Evolutionary conservation across 2,888 invertebrate species (phyloP).

Genomic region (Tryphoninae sp.): DNA sequence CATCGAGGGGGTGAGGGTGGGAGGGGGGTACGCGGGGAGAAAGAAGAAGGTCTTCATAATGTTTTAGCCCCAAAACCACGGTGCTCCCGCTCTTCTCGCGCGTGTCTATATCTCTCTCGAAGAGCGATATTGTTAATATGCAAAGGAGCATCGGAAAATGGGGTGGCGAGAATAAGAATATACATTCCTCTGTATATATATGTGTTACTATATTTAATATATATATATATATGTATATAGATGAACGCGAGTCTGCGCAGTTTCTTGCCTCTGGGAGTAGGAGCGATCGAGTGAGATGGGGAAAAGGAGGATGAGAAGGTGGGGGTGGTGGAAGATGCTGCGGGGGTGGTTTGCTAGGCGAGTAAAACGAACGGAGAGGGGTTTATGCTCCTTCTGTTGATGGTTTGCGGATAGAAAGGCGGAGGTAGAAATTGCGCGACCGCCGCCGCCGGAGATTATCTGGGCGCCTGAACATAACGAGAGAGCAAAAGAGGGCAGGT

Average conservation of each 20-base stretch:
- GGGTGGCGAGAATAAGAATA: conserved; percentile 78
- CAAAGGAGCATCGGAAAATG: conserved; percentile 80
- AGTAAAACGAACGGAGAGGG: conserved; percentile 45
- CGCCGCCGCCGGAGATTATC: conserved; percentile 73
- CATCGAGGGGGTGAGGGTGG: conserved; percentile 15
- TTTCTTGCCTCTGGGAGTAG: conserved; percentile 19
- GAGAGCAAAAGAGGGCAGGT: conserved; percentile 17
- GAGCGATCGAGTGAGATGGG: conserved; percentile 24
- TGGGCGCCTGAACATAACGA: conserved; percentile 72
- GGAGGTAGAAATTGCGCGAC: conserved; percentile 68
- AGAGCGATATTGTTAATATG: conserved; percentile 81
- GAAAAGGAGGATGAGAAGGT: conserved; percentile 42
- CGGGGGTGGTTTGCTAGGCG: not conserved
- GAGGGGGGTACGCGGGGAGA: conserved; percentile 53
- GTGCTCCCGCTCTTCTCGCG: conserved; percentile 65
- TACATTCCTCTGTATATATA: conserved; percentile 26
- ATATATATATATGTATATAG: not conserved
- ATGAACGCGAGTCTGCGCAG: conserved; percentile 68
- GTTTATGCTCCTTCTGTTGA: conserved; percentile 48
- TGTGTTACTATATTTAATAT: conserved; percentile 46
- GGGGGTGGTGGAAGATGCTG: conserved; percentile 36
- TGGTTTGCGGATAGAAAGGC: conserved; percentile 48
- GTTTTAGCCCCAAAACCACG: conserved; percentile 77
- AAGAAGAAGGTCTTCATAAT: conserved; percentile 76
- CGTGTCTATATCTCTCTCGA: conserved; percentile 69